These are phyloP conservation scores for Penaeus indicus DNA, from an alignment of 1,140 invertebrate species.

Conservation along the genomic window DNA sequence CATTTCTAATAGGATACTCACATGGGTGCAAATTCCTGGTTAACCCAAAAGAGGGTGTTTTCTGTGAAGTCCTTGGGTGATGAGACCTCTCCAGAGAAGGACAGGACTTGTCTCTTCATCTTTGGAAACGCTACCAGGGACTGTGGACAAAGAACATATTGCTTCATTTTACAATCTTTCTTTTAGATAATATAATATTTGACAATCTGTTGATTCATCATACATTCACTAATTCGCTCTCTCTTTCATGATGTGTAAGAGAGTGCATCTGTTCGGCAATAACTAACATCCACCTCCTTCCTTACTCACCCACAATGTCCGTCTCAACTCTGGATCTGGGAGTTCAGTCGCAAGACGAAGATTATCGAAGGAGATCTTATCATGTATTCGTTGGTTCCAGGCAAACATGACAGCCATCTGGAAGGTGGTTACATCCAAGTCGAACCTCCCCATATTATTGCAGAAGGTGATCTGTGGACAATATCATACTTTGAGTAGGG, in stretches of 20 bases:
- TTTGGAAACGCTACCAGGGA: conserved; percentile 97
- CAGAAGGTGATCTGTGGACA: conserved; percentile 87
- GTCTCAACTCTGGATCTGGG: conserved; percentile 93
- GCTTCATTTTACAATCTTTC: neutral
- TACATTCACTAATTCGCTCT: too few species aligned
- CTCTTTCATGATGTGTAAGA: too few species aligned
- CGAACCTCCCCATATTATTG: conserved; percentile 93
- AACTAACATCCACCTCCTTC: neutral
- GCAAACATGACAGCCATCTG: conserved; percentile 99
- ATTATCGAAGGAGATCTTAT: conserved; percentile 95
- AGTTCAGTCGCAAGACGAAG: conserved; percentile 95
- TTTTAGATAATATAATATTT: neutral
- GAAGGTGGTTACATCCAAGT: conserved; percentile 98
- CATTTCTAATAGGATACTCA: conserved; percentile 72
- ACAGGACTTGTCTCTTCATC: conserved; percentile 90
- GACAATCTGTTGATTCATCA: neutral
- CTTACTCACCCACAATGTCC: conserved; percentile 85
- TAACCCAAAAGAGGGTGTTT: conserved; percentile 94
- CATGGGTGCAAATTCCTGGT: conserved; percentile 93
- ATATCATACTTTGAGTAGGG: too few species aligned
- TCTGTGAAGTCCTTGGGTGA: conserved; percentile 95
- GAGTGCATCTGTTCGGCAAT: too few species aligned
- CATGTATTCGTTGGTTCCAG: conserved; percentile 95
- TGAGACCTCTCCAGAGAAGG: conserved; percentile 83
- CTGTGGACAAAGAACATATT: conserved; percentile 31